Evolutionary conservation across 2,113 vertebrate species (phyloP), one percentile per base, ranked within the genome.

Genomic region (Apodemus speciosus): DNA sequence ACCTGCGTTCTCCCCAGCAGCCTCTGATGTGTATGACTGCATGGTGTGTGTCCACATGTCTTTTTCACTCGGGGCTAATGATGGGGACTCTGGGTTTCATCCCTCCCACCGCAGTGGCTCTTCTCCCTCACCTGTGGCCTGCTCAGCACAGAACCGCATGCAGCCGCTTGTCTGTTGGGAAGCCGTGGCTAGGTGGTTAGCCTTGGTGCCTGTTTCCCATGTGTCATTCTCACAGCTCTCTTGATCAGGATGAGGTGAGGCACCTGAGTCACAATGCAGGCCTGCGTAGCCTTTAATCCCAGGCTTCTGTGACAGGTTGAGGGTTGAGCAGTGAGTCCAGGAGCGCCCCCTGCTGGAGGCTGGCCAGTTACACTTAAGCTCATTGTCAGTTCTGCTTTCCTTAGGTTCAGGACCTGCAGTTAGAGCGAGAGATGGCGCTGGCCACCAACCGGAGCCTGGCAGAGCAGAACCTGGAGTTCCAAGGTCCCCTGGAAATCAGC

Each of bases 391-490:
- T 14, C 23, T 60, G 20, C 35, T 23, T 32, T 83, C 49, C 0
- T 66, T 60, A 99, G 99, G 98, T 99, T 21, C 99, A 99, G 98
- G 99, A 99, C 96, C 98, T 99, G 53, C 99, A 99, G 98, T 97
- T 99, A 98, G 99, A 99, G 68, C 98, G 99, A 92, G 99, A 99
- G 96, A 99, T 99, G 99, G 98, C 99, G 0, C 95, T 99, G 91
- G 99, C 99, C 14, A 98, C 99, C 88, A 99, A 99, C 95, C 98
- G 99, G n/a, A 99, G 99, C 96, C 97, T 99, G 97, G 99, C 99
- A 0, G 99, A 99, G 96, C 98, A 97, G 96, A 99, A 99, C 98
- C 98, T 99, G 90, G 98, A 99, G 94, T 98, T 99, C 96, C 99
- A 98, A 93, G 98, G 96, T 0, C 99, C 98, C 0, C 96, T 99